Conservation (phyloP, 2,888 invertebrate species). For the Acronicta alni region DNA sequence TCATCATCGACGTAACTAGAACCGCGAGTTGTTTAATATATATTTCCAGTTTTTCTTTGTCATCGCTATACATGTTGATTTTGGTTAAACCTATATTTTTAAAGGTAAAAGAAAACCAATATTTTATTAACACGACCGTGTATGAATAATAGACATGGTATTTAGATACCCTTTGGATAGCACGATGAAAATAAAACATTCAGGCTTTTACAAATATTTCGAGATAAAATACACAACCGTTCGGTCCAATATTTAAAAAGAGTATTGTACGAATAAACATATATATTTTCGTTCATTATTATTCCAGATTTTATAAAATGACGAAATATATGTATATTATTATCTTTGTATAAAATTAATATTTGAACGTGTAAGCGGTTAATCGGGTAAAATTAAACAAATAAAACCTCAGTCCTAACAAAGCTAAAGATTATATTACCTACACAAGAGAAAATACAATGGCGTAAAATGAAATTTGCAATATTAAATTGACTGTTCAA, state of each 20-base stretch:
- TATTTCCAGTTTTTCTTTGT: neutral
- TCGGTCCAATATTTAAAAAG: constrained; percentile 12
- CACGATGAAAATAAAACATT: constrained; percentile 14
- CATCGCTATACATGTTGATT: too few relatives aligned
- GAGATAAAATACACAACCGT: constrained; percentile 20
- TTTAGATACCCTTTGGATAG: neutral
- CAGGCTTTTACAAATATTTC: constrained; percentile 18
- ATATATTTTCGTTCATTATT: neutral
- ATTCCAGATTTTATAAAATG: neutral
- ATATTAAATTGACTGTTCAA: neutral
- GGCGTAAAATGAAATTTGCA: neutral
- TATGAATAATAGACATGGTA: too few relatives aligned
- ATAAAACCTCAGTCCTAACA: neutral
- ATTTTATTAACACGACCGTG: too few relatives aligned
- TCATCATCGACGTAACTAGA: too few relatives aligned
- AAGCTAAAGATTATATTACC: constrained; percentile 6
- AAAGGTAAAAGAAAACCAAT: constrained; percentile 7
- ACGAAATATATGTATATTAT: too few relatives aligned
- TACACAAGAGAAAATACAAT: neutral
- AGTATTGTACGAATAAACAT: too few relatives aligned
- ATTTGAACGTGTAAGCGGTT: neutral
- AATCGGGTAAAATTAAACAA: constrained; percentile 4
- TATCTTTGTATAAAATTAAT: too few relatives aligned
- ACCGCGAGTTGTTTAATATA: neutral
- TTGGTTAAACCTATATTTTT: neutral